A percentile compares a stretch with the other conserved stretches of the same genome.
Conservation (phyloP, 2,888 invertebrate genomes). For the Candidula unifasciata region DNA sequence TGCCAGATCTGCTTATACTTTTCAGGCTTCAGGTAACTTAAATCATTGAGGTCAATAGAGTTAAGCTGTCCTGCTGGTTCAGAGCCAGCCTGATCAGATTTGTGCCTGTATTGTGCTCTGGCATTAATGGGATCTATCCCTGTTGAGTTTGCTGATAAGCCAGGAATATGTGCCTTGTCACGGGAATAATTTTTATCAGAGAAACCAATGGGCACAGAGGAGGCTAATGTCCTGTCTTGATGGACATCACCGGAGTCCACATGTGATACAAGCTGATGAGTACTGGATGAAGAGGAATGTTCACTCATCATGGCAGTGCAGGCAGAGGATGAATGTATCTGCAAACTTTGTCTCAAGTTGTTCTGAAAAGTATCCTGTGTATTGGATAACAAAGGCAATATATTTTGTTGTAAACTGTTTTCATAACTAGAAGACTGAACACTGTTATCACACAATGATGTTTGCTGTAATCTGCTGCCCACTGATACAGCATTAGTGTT, state of each 20-base stretch:
- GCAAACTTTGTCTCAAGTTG: not conserved
- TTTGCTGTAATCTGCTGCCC: constrained; percentile 26
- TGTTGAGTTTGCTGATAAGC: constrained; percentile 17
- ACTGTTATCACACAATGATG: constrained; percentile 34
- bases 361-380: not conserved
- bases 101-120: constrained; percentile 28
- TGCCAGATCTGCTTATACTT: not conserved
- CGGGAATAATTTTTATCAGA: not conserved
- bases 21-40: not conserved
- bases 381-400: not conserved
- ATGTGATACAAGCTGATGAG: constrained; percentile 42
- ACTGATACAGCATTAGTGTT: not conserved
- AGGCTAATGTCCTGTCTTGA: not conserved
- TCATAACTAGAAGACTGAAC: constrained; percentile 17
- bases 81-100: not conserved
- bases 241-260: constrained; percentile 29
- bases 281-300: constrained; percentile 43
- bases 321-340: not conserved
- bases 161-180: not conserved
- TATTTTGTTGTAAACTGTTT: not conserved
- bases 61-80: constrained; percentile 30
- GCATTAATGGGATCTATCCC: constrained; percentile 38
- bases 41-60: constrained; percentile 1
- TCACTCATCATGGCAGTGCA: constrained; percentile 1
- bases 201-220: constrained; percentile 11